These are phyloP conservation scores for Hymenopus coronatus DNA, from an alignment of 2,888 invertebrate species.

Conservation along the genomic window DNA sequence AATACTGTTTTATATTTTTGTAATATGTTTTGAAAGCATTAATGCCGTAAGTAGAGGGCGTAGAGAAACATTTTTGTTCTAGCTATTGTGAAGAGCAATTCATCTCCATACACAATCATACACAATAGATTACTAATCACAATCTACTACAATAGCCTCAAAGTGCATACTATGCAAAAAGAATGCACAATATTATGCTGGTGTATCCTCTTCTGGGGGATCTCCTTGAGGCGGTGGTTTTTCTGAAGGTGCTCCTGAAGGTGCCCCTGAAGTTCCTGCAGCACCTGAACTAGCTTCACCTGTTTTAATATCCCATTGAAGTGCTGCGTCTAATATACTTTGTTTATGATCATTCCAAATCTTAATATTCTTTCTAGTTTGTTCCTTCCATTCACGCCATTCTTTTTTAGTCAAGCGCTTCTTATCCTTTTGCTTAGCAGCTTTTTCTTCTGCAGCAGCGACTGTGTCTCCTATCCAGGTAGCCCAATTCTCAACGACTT, in stretches of 20 bases:
- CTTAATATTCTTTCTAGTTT: not conserved
- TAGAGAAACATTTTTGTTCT: too few relatives aligned
- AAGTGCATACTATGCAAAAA: too few relatives aligned
- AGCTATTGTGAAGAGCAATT: too few relatives aligned
- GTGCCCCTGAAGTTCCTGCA: not conserved
- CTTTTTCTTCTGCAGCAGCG: not conserved
- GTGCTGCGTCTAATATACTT: not conserved
- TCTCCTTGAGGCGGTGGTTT: not conserved
- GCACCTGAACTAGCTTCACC: too few relatives aligned
- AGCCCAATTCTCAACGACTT: not conserved
- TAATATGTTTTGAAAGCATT: too few relatives aligned
- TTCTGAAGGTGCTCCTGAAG: not conserved
- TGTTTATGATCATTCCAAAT: not conserved
- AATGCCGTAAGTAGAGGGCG: too few relatives aligned
- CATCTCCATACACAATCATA: too few relatives aligned
- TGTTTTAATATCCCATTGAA: not conserved
- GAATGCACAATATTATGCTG: too few relatives aligned
- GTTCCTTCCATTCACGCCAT: not conserved
- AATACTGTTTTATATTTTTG: too few relatives aligned
- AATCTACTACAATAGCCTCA: too few relatives aligned
- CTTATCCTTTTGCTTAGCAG: not conserved
- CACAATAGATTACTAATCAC: too few relatives aligned
- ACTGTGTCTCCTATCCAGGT: not conserved
- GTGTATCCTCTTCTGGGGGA: not conserved
- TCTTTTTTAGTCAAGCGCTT: not conserved